Evolutionary conservation across 2,113 vertebrate genomes (phyloP).

Genomic region (Nibea albiflora): DNA sequence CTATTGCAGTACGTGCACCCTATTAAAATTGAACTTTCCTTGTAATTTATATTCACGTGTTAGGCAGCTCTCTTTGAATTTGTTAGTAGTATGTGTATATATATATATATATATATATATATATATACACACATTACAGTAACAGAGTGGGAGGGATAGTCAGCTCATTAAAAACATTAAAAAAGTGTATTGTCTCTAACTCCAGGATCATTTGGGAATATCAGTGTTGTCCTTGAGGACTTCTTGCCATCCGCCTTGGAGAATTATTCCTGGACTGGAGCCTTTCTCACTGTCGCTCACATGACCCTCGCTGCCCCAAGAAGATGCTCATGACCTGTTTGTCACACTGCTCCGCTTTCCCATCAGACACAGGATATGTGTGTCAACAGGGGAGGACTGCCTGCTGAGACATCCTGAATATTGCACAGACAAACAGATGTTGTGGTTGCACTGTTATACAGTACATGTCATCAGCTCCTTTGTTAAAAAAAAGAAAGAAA

Average conservation of each 20-base stretch:
- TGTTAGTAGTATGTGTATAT: background rate
- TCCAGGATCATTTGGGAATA: conserved; percentile 28
- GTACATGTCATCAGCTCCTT: conserved; percentile 25
- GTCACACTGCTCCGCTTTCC: conserved; percentile 74
- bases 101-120: no score
- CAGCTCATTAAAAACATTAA: background rate
- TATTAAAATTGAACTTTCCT: background rate
- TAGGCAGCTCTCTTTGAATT: conserved; percentile 5
- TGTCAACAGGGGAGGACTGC: conserved; percentile 59
- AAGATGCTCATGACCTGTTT: conserved; percentile 69
- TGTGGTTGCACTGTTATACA: conserved; percentile 22
- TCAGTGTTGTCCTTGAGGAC: conserved; percentile 46
- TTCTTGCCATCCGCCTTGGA: conserved; percentile 34
- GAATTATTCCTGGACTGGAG: conserved; percentile 47
- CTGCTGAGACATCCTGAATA: conserved; percentile 47
- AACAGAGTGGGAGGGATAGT: conserved; percentile 1
- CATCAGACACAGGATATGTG: conserved; percentile 77
- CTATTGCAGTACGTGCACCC: background rate
- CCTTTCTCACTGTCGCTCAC: conserved; percentile 66
- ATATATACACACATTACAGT: no score
- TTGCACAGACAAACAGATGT: conserved; percentile 57
- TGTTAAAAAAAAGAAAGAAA: background rate
- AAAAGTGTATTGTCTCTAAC: conserved; percentile 22
- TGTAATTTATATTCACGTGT: conserved; percentile 6
- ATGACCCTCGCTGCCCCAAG: conserved; percentile 68